Evolutionary conservation across 2,797 vertebrate species (phyloP), one percentile per base, ranked within the genome.

Genomic region (Gallinago nigripennis): DNA sequence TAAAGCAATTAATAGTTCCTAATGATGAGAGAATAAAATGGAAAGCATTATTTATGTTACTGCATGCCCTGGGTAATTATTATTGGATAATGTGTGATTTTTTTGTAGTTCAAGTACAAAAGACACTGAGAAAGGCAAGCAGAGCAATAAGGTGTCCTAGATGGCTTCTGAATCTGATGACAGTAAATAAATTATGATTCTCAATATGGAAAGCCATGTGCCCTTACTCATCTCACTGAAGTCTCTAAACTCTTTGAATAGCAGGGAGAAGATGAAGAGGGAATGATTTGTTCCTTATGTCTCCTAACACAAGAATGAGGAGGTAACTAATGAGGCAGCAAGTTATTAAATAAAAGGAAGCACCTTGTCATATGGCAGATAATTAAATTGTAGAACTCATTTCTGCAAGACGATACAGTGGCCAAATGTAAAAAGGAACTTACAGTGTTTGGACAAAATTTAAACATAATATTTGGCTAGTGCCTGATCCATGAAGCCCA

Each of bases 251-350:
- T 63, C 58, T 41, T 87, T 75, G 61, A 90, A 58, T 17, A 90
- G 19, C 41, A 81, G 53, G 15, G 28, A 81, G 57, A 87, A 70
- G 70, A 78, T 61, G 54, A 86, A 54, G 54, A 86, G n/a, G 21
- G 46, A 88, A 79, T 66, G 24, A 92, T 92, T 95, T 92, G 76
- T 88, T 95, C 54, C 18, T 82, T 78, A 33, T 68, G 33, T 79
- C 37, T 91, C 37, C 56, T 83, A 65, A 58, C 61, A n/a, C 13
- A 27, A 53, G 43, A 85, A 77, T 18, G 48, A 83, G 51, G 48
- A 91, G 48, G 12, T 92, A 58, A 75, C 75, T 94, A 88, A 78
- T 91, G 79, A 91, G 23, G 27, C 64, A 89, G 28, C 57, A 85
- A 81, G 50, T 69, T 81, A 65, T 69, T 91, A 61, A 92, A 86